Conservation (phyloP, 2,888 invertebrate species). For the Sesia apiformis region DNA sequence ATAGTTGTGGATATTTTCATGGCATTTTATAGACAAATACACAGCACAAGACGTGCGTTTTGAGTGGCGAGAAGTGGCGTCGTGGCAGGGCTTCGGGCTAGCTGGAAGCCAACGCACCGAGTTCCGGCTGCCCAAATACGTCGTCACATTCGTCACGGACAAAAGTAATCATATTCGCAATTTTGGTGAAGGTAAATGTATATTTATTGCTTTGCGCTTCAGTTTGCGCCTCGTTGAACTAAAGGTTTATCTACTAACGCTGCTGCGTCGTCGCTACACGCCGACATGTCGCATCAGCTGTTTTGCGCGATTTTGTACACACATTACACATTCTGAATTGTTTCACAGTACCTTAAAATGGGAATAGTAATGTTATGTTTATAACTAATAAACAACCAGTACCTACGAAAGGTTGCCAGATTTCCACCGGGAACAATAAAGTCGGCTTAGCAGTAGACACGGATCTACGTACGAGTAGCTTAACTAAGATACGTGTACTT, state of each 20-base stretch:
- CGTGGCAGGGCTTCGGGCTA: conserved; percentile 62
- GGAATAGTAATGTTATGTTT: no score
- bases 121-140: conserved; percentile 78
- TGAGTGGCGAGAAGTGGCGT: conserved; percentile 74
- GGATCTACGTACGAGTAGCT: no score
- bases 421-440: no score
- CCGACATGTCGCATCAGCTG: conserved; percentile 33
- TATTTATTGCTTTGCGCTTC: conserved; percentile 68
- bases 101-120: conserved; percentile 68
- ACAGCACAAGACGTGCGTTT: conserved; percentile 76
- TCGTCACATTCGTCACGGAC: conserved; percentile 76
- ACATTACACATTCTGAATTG: no score
- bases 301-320: background rate
- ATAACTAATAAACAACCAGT: no score
- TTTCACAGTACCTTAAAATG: no score
- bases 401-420: no score
- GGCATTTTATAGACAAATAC: conserved; percentile 71
- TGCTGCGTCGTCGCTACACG: conserved; percentile 14
- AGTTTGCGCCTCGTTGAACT: conserved; percentile 45
- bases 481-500: no score
- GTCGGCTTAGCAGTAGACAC: no score
- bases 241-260: conserved; percentile 33
- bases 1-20: no score
- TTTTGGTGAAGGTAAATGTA: conserved; percentile 78
- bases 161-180: conserved; percentile 75